Conservation (phyloP, 2,888 invertebrate species). For the Meghimatium bilineatum region DNA sequence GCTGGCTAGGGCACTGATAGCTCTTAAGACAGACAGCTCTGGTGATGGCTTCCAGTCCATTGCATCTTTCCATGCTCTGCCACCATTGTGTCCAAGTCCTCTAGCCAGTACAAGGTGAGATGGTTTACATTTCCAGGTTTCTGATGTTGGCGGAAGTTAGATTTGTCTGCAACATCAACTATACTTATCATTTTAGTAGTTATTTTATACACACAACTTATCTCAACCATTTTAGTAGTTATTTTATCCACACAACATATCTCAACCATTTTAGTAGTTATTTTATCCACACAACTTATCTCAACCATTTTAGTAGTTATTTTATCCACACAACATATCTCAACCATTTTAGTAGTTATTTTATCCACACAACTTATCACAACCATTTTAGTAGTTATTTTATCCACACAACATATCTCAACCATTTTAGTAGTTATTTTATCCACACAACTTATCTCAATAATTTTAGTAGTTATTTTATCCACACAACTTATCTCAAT, state of each 20-base stretch:
- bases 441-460: too few relatives aligned
- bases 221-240: background rate
- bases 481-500: too few relatives aligned
- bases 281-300: too few relatives aligned
- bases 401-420: background rate
- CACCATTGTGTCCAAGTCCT: conserved; percentile 56
- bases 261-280: too few relatives aligned
- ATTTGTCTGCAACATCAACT: background rate
- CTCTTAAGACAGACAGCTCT: conserved; percentile 52
- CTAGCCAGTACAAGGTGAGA: conserved; percentile 42
- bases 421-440: too few relatives aligned
- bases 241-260: background rate
- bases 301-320: background rate
- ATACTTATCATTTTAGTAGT: too few relatives aligned
- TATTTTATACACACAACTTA: too few relatives aligned
- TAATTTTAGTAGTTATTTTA: background rate
- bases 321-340: background rate
- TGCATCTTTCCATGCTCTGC: conserved; percentile 56
- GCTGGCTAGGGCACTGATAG: conserved; percentile 49
- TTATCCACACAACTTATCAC: too few relatives aligned
- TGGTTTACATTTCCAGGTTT: background rate
- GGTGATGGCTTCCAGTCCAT: conserved; percentile 56
- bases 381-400: background rate
- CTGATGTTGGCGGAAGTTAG: background rate
- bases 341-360: too few relatives aligned